These are phyloP conservation scores for Hormiphora californensis DNA, from an alignment of 37 sponge, comb jelly and placozoan genomes.

Conservation along the genomic window DNA sequence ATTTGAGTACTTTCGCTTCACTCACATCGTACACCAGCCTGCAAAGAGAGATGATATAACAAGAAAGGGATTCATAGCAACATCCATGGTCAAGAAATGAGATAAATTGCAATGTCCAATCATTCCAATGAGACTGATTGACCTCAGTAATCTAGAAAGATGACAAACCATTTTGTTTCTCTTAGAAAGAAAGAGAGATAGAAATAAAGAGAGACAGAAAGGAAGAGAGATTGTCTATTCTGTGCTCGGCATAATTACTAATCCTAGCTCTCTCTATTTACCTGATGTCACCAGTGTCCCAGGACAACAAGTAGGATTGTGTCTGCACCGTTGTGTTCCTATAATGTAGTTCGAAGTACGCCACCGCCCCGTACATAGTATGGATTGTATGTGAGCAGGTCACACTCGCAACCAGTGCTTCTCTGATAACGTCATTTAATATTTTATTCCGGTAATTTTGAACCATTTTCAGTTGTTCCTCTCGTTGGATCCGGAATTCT, in stretches of 20 bases:
- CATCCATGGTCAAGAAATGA: too few species aligned
- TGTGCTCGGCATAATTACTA: background rate
- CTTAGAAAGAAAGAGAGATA: background rate
- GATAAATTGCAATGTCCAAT: too few species aligned
- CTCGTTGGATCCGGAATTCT: background rate
- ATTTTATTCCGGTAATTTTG: slow-evolving; percentile 36
- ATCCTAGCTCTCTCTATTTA: background rate
- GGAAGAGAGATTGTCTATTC: background rate
- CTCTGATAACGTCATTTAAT: slow-evolving; percentile 5
- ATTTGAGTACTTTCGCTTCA: slow-evolving; percentile 1
- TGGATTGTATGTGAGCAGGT: background rate
- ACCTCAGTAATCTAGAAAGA: background rate
- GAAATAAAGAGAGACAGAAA: background rate
- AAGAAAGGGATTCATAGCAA: too few species aligned
- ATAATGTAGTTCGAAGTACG: slow-evolving; percentile 14
- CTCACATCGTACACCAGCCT: background rate
- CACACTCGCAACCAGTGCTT: background rate
- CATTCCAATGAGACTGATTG: too few species aligned
- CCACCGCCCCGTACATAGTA: background rate
- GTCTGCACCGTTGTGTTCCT: background rate
- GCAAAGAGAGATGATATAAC: background rate
- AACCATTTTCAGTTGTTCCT: background rate
- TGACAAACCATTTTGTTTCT: background rate
- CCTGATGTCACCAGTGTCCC: slow-evolving; percentile 12
- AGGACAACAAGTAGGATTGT: background rate